These are phyloP conservation scores for Spodoptera picta DNA, from an alignment of 2,888 invertebrate genomes.

Conservation along the genomic window DNA sequence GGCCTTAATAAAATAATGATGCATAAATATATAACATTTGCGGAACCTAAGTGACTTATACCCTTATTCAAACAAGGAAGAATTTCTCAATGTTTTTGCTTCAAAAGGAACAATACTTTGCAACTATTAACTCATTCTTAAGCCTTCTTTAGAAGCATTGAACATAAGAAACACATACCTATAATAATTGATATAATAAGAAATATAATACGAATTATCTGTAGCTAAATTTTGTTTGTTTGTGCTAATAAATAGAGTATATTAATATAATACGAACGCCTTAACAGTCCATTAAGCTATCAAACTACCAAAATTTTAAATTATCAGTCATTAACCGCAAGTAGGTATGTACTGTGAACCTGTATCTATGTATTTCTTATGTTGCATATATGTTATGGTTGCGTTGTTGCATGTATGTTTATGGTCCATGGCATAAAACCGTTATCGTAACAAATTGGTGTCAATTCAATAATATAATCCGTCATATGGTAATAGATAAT, in stretches of 20 bases:
- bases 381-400: too few species aligned
- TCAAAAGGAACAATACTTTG: background rate
- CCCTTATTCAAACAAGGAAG: background rate
- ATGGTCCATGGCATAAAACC: constrained; percentile 29
- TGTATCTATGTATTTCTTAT: background rate
- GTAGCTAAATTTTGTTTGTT: too few species aligned
- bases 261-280: too few species aligned
- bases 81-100: background rate
- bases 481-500: constrained; percentile 2
- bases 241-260: too few species aligned
- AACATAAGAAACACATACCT: too few species aligned
- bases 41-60: background rate
- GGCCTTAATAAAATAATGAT: too few species aligned
- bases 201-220: too few species aligned
- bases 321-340: constrained; percentile 9
- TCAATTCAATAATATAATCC: constrained; percentile 20
- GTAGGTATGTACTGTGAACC: background rate
- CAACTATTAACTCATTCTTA: constrained; percentile 10
- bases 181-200: too few species aligned
- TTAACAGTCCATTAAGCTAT: too few species aligned
- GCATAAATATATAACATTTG: too few species aligned
- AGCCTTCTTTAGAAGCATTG: background rate
- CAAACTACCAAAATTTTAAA: background rate
- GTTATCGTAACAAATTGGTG: constrained; percentile 12
- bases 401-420: too few species aligned